Conservation (phyloP, 1,140 invertebrate genomes). For the Coelopa frigida region DNA sequence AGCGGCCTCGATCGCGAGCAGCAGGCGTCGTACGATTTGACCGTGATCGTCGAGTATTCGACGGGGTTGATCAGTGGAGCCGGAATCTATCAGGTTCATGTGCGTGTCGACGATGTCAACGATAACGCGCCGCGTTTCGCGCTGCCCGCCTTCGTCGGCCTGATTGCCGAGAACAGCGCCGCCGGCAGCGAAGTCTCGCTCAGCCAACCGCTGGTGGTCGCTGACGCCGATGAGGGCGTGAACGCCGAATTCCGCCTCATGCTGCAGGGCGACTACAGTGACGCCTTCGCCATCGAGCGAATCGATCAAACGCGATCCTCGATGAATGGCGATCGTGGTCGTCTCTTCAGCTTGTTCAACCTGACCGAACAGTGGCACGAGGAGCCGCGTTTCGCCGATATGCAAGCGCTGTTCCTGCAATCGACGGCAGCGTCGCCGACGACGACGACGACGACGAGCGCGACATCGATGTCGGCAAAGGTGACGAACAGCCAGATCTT, state of each 20-base stretch:
- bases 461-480: too few relatives aligned
- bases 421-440: too few relatives aligned
- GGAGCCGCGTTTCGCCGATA: slow-evolving; percentile 39
- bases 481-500: slow-evolving; percentile 32
- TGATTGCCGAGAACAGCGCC: slow-evolving; percentile 69
- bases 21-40: slow-evolving; percentile 64
- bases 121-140: slow-evolving; percentile 83
- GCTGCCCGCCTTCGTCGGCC: slow-evolving; percentile 62
- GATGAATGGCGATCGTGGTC: slow-evolving; percentile 12
- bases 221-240: slow-evolving; percentile 68
- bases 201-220: slow-evolving; percentile 58
- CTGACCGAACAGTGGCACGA: slow-evolving; percentile 42
- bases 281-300: slow-evolving; percentile 53
- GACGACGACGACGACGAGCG: too few relatives aligned
- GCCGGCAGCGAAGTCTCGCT: slow-evolving; percentile 64
- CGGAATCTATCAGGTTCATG: slow-evolving; percentile 67
- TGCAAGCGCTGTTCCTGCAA: slow-evolving; percentile 36
- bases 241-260: slow-evolving; percentile 71
- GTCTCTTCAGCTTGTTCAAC: slow-evolving; percentile 36
- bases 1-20: slow-evolving; percentile 70
- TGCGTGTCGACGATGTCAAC: slow-evolving; percentile 82
- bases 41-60: slow-evolving; percentile 67
- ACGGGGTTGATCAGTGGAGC: slow-evolving; percentile 58
- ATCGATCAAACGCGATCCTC: slow-evolving; percentile 17
- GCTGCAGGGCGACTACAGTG: slow-evolving; percentile 65